Base-by-base conservation (phyloP, 2,113 vertebrate genomes). In the Phalacrocorax aristotelis region DNA sequence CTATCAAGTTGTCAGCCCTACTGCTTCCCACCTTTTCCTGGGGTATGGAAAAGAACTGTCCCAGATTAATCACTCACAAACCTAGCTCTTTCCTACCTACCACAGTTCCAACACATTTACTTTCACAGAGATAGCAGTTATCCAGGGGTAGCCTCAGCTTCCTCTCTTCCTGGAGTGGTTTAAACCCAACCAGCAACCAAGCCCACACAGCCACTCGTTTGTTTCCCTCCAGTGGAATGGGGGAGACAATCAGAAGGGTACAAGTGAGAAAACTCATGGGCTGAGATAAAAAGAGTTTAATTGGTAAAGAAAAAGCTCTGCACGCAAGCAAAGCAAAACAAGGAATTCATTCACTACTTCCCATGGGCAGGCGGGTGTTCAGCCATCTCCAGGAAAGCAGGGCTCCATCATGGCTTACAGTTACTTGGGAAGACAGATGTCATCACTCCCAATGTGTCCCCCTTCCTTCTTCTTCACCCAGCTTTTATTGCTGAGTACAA, bases 301-400 rank as follows among this genome's bases (percentile, higher is more conserved):
- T 7, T 36, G 10, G n/a, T 2, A 61, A 61, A 61, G n/a, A 22
- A 61, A 61, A 61, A 61, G 22, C 58, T 1, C 1, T 2, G 0
- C 22, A 16, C 3, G 2, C 58, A 36, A 26, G 22, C 22, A 61
- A 61, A 61, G n/a, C 15, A 25, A 61, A 36, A 11, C 22, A 25
- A 26, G 23, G n/a, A 61, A 26, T 61, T 61, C 15, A 7, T 26
- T 61, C n/a, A 36, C 58, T 15, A 2, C 22, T 61, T 36, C 23
- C n/a, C 58, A 61, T 36, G 0, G 7, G n/a, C n/a, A 16, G n/a
- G 22, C 22, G 11, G 58, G 34, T 61, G 14, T 36, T 61, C 58
- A 61, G n/a, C 58, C n/a, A 61, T 25, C 58, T 36, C n/a, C 58
- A 61, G 58, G n/a, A 61, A 61, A 61, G 10, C 58, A 61, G 22